Conservation (phyloP, 2,113 vertebrate genomes). For the Sphaerodactylus townsendi region DNA sequence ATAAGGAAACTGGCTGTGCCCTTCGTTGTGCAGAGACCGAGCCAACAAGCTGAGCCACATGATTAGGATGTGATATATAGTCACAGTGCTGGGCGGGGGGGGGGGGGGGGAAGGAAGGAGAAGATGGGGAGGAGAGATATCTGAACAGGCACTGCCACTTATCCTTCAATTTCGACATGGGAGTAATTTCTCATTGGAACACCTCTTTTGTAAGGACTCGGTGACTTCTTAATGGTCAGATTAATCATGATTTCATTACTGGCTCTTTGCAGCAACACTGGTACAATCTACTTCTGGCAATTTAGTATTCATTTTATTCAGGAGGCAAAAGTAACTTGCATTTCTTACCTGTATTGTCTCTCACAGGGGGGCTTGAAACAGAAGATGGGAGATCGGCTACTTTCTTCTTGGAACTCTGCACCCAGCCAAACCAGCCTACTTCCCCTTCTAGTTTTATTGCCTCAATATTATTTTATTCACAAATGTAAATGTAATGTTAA, state of each 20-base stretch:
- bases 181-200: neutral
- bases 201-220: neutral
- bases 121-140: neutral
- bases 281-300: neutral
- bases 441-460: neutral
- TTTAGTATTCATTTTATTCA: neutral
- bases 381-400: too few species aligned
- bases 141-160: slow-evolving; percentile 1
- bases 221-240: neutral
- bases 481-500: neutral
- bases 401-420: too few species aligned
- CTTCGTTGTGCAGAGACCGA: slow-evolving; percentile 39
- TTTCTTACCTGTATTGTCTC: too few species aligned
- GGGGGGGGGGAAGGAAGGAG: neutral
- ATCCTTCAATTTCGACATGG: neutral
- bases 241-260: neutral
- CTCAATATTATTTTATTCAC: rapidly evolving
- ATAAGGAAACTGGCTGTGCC: slow-evolving; percentile 50
- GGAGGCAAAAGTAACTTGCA: too few species aligned
- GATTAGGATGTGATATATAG: slow-evolving; percentile 36
- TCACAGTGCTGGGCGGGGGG: neutral
- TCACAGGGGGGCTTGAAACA: too few species aligned
- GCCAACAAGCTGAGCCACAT: slow-evolving; percentile 20
- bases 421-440: too few species aligned
- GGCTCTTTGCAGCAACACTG: neutral